phyloP scores from a whole-genome alignment of 2,888 invertebrate species.

The Stegana nigrithorax region DNA sequence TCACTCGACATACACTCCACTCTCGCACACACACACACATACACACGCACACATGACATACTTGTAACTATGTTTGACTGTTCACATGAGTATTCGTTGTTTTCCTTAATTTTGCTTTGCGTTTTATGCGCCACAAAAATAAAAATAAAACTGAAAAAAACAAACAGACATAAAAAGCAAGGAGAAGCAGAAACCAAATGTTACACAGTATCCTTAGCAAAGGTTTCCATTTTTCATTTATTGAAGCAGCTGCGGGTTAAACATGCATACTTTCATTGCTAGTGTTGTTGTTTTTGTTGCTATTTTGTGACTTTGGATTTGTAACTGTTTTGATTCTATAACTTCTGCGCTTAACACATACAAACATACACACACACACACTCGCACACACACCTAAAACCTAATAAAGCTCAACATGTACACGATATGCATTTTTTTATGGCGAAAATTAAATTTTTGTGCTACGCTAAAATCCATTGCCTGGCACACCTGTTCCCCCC shows the following conservation, averaged over 20 bases:
- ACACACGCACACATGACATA: not conserved
- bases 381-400: not conserved
- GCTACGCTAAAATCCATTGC: too few relatives aligned
- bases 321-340: too few relatives aligned
- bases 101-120: not conserved
- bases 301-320: too few relatives aligned
- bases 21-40: constrained; percentile 19
- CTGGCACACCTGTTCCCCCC: not conserved
- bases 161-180: too few relatives aligned
- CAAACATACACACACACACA: too few relatives aligned
- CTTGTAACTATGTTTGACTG: not conserved
- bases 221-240: not conserved
- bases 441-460: too few relatives aligned
- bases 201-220: not conserved
- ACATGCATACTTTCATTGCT: not conserved
- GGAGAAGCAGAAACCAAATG: too few relatives aligned
- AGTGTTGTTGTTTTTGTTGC: not conserved
- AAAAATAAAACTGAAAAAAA: too few relatives aligned
- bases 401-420: not conserved
- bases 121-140: not conserved
- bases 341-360: too few relatives aligned
- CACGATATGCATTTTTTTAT: not conserved
- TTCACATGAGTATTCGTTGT: not conserved
- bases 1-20: constrained; percentile 22
- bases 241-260: constrained; percentile 14